Base-by-base conservation (phyloP, 2,888 invertebrate species). In the Rhimphoctona megacephalus region DNA sequence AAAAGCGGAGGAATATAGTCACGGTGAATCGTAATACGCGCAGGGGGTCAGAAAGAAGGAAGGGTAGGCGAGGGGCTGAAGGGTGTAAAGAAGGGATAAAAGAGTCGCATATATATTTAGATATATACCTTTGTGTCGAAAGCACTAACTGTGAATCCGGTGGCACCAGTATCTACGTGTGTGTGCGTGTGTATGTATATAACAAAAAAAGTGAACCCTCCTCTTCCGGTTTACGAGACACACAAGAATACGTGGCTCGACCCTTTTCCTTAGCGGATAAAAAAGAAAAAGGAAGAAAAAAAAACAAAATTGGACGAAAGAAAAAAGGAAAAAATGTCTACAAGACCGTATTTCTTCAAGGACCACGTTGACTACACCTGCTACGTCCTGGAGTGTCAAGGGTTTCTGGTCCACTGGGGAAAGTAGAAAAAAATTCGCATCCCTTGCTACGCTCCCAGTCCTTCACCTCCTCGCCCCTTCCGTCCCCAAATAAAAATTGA, bases 71-170 rank as follows among this genome's bases (percentile, higher is more conserved):
- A 14, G 25, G 25, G 1, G 14, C 8, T 25, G 25, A 25, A 14
- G 25, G 57, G 61, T 1, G 43, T 6, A n/a, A 30, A 19, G 78
- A 74, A 66, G 76, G 80, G 61, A 79, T 61, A 64, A 33, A 73
- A 72, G 61, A 82, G 61, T 74, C 54, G 49, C 14, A 33, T 25
- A 43, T 46, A 61, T 43, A 64, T 77, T 66, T 54, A 76, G 86
- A n/a, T 73, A 49, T 57, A 88, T 85, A 89, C 89, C 90, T 92
- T 92, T 92, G 89, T 91, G 90, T 90, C 89, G 90, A 86, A 87
- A 83, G 90, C 92, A 91, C 89, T 89, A 90, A 91, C 92, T 92
- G 90, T 92, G 90, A 92, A 91, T 92, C 92, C 92, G 92, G 92
- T 91, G 89, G 86, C 88, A 86, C 88, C 89, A 17, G 79, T 49